Percentiles rank a stretch among this genome's conserved stretches.
phyloP scores from a whole-genome alignment of 2,888 invertebrate species.

The Diplolepis rosae region DNA sequence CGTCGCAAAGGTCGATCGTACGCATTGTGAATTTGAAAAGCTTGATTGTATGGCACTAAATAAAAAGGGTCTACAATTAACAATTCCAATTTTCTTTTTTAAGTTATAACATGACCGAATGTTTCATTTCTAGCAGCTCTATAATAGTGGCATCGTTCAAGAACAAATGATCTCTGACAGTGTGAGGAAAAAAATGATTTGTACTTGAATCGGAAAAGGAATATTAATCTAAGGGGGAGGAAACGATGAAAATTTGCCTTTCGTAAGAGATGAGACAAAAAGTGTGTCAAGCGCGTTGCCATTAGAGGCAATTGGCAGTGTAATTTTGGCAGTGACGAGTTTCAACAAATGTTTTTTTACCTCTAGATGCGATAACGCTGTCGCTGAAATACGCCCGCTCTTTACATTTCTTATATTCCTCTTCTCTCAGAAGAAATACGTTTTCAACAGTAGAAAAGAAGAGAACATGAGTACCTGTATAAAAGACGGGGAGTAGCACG shows the following conservation, averaged over 20 bases:
- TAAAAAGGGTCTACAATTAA: background rate
- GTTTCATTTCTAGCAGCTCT: background rate
- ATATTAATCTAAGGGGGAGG: background rate
- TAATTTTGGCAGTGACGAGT: slow-evolving; percentile 55
- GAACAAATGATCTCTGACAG: background rate
- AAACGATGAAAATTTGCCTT: background rate
- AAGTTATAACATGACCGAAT: background rate
- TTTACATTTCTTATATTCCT: slow-evolving; percentile 34
- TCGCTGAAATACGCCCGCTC: slow-evolving; percentile 41
- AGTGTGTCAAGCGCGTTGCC: background rate
- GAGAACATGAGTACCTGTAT: slow-evolving; percentile 44
- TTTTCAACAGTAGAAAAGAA: slow-evolving; percentile 33
- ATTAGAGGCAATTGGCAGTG: slow-evolving; percentile 39
- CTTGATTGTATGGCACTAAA: background rate
- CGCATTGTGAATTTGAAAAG: background rate
- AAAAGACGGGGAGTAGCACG: slow-evolving; percentile 42
- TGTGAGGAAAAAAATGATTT: background rate
- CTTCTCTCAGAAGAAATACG: slow-evolving; percentile 41
- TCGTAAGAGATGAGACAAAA: background rate
- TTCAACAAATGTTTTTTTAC: slow-evolving; percentile 23
- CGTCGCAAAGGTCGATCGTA: background rate
- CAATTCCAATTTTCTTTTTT: background rate
- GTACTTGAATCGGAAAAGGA: background rate
- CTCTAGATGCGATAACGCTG: slow-evolving; percentile 37
- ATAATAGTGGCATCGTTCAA: background rate